Evolutionary conservation across 2,888 invertebrate species (phyloP), one percentile per base, ranked within the genome.

Genomic region (Agrotis puta): DNA sequence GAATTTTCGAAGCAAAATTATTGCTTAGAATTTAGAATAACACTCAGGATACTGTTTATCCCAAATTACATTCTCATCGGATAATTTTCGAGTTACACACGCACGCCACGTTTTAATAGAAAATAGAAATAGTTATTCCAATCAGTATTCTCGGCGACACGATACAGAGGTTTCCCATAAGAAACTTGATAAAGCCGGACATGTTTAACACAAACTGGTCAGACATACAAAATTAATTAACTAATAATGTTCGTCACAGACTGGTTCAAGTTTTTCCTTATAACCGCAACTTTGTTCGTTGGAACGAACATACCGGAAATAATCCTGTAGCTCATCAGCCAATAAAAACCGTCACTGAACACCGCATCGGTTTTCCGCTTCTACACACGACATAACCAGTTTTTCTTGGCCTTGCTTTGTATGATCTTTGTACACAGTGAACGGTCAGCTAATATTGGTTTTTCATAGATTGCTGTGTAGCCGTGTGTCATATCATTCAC

Each of bases 201-300:
- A 53, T 43, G 43, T 63, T 51, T 76, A 53, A 45, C 53, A 45
- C 48, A 45, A 74, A 63, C 70, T 48, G 33, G 43, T 24, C 13
- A 20, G 47, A 63, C 47, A 18, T 48, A 63, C 18, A 24, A 53
- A 70, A 76, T 43, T 51, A 53, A 69, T 69, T 2, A 74, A 75
- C 50, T 68, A 62, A 62, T 63, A 63, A 50, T 59, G 48, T 63
- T 33, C 39, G 39, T 43, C 54, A 58, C 20, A 22, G 54, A 33
- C 43, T 56, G 50, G 47, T 33, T 63, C 3, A 43, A 70, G 18
- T 39, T 64, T 76, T 64, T 64, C 70, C 77, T 61, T 51, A 77
- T 57, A 53, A 51, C n/a, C 45, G 22, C n/a, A 64, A 76, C 61
- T 14, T 56, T 61, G 22, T 16, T 77, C 22, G 51, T 56, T 54